These are phyloP conservation scores for Gastrophryne carolinensis DNA, from an alignment of 2,797 vertebrate species.

Conservation along the genomic window DNA sequence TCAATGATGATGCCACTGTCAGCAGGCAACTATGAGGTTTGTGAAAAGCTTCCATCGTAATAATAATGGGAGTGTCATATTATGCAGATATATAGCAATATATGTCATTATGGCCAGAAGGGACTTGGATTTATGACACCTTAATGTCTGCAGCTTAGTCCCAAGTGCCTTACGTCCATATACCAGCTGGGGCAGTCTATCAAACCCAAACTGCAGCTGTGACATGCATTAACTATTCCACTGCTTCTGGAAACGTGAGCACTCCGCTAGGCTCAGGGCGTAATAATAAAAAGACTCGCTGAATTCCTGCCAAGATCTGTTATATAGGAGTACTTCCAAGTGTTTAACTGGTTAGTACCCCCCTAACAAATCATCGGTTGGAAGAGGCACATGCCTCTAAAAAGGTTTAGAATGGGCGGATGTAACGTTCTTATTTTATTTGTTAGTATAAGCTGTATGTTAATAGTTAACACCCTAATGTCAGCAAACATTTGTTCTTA, in stretches of 20 bases:
- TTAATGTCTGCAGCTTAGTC: conserved; percentile 42
- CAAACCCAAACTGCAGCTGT: conserved; percentile 35
- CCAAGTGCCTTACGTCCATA: conserved; percentile 28
- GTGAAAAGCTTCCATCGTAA: background rate
- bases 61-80: conserved; percentile 20
- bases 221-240: conserved; percentile 40
- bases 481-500: no score
- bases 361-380: no score
- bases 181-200: conserved; percentile 47
- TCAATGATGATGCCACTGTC: conserved; percentile 14
- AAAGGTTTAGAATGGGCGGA: no score
- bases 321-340: background rate
- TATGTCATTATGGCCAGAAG: conserved; percentile 38
- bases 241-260: background rate
- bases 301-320: background rate
- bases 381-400: no score
- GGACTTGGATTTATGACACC: conserved; percentile 40
- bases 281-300: background rate
- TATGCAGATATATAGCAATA: conserved; percentile 38
- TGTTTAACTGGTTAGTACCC: background rate
- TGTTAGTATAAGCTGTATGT: no score
- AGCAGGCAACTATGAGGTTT: conserved; percentile 18
- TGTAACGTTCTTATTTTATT: no score
- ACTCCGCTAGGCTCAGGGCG: background rate
- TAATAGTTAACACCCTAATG: no score